Base-by-base conservation (phyloP, 2,888 invertebrate genomes). In the Melitaea athalia region DNA sequence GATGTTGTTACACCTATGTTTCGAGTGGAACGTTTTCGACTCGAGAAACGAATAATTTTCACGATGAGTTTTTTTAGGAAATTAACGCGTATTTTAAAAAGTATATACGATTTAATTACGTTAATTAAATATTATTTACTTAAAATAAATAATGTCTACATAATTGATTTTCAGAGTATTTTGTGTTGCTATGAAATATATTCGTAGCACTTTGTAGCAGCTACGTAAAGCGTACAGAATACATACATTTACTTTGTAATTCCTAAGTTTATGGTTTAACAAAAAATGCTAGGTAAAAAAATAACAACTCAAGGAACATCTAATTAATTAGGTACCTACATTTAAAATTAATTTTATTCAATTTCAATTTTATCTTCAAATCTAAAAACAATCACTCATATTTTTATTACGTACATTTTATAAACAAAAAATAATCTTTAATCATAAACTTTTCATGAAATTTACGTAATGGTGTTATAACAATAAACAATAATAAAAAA, bases 1-100 rank as follows among this genome's bases (percentile, higher is more conserved):
- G 75, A 77, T 59, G 72, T 73, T 67, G 74, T 74, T 74, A 73
- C 68, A 71, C 67, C 67, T 71, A 60, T 62, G 55, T 62, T 50
- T 7, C 17, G 64, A 71, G 72, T 72, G 65, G 65, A 38, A 49
- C 45, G 66, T 47, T 42, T 71, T 72, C 67, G 53, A 68, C 66
- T 65, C 59, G 63, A 62, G 67, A 64, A 63, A 49, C 53, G 65
- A 45, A 66, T 64, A 52, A 63, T 52, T 57, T 61, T 66, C 66
- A 63, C 61, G 69, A 71, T 71, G 69, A 59, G 64, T 64, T 60
- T 71, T n/a, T 69, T 69, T 57, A 65, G 70, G 45, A 43, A 63
- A 59, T 68, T 71, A 71, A 66, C 63, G 52, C 57, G 42, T 59
- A 50, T n/a, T 47, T 63, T 50, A 45, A 15, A 57, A 63, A 67